Evolutionary conservation across 2,888 invertebrate genomes (phyloP), one percentile per base, ranked within the genome.

Genomic region (Sarcophaga caerulescens): DNA sequence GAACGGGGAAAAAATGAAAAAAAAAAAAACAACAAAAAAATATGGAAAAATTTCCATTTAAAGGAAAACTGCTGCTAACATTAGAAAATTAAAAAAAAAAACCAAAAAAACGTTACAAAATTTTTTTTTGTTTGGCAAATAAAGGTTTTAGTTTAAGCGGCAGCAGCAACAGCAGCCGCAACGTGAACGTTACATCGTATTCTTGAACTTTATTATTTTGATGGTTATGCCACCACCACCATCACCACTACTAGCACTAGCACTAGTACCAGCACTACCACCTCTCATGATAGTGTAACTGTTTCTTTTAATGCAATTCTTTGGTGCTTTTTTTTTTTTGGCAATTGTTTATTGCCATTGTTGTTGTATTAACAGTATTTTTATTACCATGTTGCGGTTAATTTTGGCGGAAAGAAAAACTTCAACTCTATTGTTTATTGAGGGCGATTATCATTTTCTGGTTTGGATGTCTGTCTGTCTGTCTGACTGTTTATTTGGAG

Each of bases 171-270:
- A 35, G 35, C 35, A 35, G 0, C 35, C 2, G 8, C 8, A n/a
- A n/a, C 14, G 45, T 44, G 2, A 35, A n/a, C 35, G 66, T 76
- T 71, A 25, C 65, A 78, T 71, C 71, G 52, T 86, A 86, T 86
- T 86, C 86, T 86, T 86, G 84, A 86, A 86, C 86, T 86, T 81
- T 78, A 76, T 84, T 86, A 78, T 75, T 84, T 81, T 74, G 81
- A 68, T 78, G 81, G 84, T 81, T 78, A 52, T 14, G 5, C 35
- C 35, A 35, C 35, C 8, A 35, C 8, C 10, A 2, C 35, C 35
- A 35, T 2, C 10, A 35, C 35, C 35, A 35, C 8, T 8, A 35
- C 35, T 6, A 35, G 35, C 1, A 35, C 35, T 1, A 35, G 6
- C 6, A 35, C 35, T 6, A 35, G 35, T 1, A 35, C 6, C 6